phyloP scores from a whole-genome alignment of 2,888 invertebrate genomes.

The Notodonta dromedarius region DNA sequence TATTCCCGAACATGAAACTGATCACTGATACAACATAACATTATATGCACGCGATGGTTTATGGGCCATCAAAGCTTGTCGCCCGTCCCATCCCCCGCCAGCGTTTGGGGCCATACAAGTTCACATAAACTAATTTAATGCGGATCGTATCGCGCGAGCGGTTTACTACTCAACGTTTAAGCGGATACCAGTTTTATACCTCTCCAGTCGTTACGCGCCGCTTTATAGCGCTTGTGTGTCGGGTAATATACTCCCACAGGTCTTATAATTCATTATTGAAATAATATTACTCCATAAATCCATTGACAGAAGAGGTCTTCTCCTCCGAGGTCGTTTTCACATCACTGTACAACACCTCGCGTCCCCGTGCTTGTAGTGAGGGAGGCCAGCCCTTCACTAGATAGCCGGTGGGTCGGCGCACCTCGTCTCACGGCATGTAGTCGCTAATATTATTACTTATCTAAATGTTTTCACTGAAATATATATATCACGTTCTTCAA shows the following conservation, averaged over 20 bases:
- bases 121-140: constrained; percentile 55
- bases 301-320: background rate
- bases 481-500: too few relatives aligned
- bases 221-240: constrained; percentile 40
- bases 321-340: too few relatives aligned
- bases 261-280: constrained; percentile 24
- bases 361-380: too few relatives aligned
- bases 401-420: too few relatives aligned
- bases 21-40: constrained; percentile 10
- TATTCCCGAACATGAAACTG: background rate
- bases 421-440: too few relatives aligned
- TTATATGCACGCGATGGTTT: constrained; percentile 8
- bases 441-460: too few relatives aligned
- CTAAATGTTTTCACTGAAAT: too few relatives aligned
- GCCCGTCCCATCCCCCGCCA: constrained; percentile 29
- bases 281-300: background rate
- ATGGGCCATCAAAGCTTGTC: constrained; percentile 28
- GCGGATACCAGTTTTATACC: constrained; percentile 56
- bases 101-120: constrained; percentile 32
- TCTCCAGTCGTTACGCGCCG: constrained; percentile 34
- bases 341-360: too few relatives aligned
- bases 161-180: constrained; percentile 56
- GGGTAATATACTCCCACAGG: constrained; percentile 33
- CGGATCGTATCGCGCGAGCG: constrained; percentile 37
- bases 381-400: too few relatives aligned